Base-by-base conservation (phyloP, 2,797 vertebrate species). In the Percopsis omiscomaycus region DNA sequence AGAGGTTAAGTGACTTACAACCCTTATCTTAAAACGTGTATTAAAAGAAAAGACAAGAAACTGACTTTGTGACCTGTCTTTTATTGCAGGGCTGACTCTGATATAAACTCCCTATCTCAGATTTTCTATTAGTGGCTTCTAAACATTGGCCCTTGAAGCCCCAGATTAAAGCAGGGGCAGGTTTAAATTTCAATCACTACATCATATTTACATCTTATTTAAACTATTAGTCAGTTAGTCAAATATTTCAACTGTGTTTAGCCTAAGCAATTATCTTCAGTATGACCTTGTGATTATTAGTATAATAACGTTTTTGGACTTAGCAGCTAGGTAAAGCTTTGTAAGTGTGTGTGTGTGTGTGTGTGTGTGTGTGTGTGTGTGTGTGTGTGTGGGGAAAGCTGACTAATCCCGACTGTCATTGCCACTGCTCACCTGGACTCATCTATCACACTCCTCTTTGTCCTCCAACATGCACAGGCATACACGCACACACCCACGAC, bases 371-470 rank as follows among this genome's bases (percentile, higher is more conserved):
- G 15, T 59, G 48, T 30, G 55, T 30, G 37, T 15, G 61, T 47
- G 42, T 55, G 61, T 46, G 51, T 12, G n/a, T 10, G 48, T 66
- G 63, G 73, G 30, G 54, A 66, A 45, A 14, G 55, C 71, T 73
- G 68, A 73, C 59, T 80, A 72, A 80, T 84, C 64, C 68, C 71
- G 66, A 60, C 53, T 14, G 22, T 10, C 71, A 71, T 68, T 69
- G 56, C 67, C 64, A 72, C 71, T 32, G 51, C 51, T 60, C 69
- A 3, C n/a, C 69, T 66, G 71, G 79, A 80, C 78, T 81, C 66
- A 77, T 83, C 74, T 62, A 82, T 85, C 79, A 84, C 51, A 52
- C 44, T 75, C 44, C 61, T n/a, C 61, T 74, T 83, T 80, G 79
- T 83, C 68, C 76, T 80, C 72, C 60, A 51, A 45, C 55, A 27